These are phyloP conservation scores for Lasioglossum pauxillum DNA, from an alignment of 2,888 invertebrate genomes.

Conservation along the genomic window DNA sequence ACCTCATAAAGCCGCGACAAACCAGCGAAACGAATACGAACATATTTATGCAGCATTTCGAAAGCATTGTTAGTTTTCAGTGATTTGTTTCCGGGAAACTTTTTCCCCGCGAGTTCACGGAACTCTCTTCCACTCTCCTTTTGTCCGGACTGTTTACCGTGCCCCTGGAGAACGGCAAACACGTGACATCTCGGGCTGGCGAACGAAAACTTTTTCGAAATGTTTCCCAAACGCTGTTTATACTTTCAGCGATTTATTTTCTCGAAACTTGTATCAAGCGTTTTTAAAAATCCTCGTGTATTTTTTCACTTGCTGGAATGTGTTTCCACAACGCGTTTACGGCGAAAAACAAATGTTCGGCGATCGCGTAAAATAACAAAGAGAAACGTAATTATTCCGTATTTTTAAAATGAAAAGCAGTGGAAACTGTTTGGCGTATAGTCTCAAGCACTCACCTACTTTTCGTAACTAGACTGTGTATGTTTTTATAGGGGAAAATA, in stretches of 20 bases:
- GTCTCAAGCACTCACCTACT: too few species aligned
- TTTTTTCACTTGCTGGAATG: background rate
- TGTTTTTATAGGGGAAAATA: too few species aligned
- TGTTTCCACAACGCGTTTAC: background rate
- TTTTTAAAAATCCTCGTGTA: background rate
- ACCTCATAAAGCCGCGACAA: background rate
- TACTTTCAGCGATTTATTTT: background rate
- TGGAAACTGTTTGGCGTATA: background rate
- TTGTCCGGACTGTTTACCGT: background rate
- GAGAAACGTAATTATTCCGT: background rate
- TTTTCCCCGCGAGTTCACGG: background rate
- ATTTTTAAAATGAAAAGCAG: background rate
- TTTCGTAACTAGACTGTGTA: too few species aligned
- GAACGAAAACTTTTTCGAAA: conserved; percentile 1
- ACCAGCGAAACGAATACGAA: conserved; percentile 16
- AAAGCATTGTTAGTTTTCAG: conserved; percentile 20
- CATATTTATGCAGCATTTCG: conserved; percentile 19
- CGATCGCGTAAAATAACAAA: background rate
- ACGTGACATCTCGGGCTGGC: background rate
- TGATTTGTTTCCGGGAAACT: background rate
- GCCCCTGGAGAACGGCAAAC: background rate
- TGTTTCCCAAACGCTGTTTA: conserved; percentile 13
- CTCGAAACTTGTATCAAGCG: background rate
- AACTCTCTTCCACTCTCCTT: background rate
- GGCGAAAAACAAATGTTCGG: background rate